Evolutionary conservation across 2,888 invertebrate genomes (phyloP).

Genomic region (Trichacis sp.): DNA sequence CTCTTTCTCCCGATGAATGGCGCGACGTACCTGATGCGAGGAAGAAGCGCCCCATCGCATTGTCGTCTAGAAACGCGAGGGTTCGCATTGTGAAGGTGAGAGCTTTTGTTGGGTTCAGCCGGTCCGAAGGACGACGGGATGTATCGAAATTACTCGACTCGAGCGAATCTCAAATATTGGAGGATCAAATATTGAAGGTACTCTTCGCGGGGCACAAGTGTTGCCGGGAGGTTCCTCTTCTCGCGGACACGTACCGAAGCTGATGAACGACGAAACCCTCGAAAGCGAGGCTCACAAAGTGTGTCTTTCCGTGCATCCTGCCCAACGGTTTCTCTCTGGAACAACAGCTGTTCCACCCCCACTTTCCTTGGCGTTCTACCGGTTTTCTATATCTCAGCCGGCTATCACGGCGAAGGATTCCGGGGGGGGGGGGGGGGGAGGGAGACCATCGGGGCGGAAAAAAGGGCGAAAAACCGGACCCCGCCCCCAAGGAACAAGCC

Average conservation of each 20-base stretch:
- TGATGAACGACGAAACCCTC: too few relatives aligned
- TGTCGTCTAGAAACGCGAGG: too few relatives aligned
- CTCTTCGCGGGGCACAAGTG: too few relatives aligned
- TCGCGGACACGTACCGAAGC: too few relatives aligned
- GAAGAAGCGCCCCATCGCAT: neutral
- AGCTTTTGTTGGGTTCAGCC: slow-evolving; percentile 31
- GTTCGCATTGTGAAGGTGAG: neutral
- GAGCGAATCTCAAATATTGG: neutral
- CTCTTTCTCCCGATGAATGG: slow-evolving; percentile 19
- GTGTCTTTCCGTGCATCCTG: slow-evolving; percentile 47
- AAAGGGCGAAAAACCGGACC: slow-evolving; percentile 43
- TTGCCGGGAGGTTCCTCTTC: too few relatives aligned
- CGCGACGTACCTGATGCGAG: slow-evolving; percentile 36
- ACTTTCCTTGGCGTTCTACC: slow-evolving; percentile 38
- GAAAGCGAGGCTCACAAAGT: slow-evolving; percentile 29
- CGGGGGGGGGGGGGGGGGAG: slow-evolving; percentile 32
- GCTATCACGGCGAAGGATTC: slow-evolving; percentile 44
- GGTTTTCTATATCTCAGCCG: slow-evolving; percentile 51
- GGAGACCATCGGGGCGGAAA: slow-evolving; percentile 45
- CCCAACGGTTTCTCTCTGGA: slow-evolving; percentile 42
- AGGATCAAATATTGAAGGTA: too few relatives aligned
- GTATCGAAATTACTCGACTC: neutral
- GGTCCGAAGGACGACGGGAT: slow-evolving; percentile 12
- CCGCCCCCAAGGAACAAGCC: slow-evolving; percentile 31
- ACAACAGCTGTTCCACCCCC: slow-evolving; percentile 51